Evolutionary conservation across 2,113 vertebrate species (phyloP), one percentile per base, ranked within the genome.

Genomic region (Rhea pennata): DNA sequence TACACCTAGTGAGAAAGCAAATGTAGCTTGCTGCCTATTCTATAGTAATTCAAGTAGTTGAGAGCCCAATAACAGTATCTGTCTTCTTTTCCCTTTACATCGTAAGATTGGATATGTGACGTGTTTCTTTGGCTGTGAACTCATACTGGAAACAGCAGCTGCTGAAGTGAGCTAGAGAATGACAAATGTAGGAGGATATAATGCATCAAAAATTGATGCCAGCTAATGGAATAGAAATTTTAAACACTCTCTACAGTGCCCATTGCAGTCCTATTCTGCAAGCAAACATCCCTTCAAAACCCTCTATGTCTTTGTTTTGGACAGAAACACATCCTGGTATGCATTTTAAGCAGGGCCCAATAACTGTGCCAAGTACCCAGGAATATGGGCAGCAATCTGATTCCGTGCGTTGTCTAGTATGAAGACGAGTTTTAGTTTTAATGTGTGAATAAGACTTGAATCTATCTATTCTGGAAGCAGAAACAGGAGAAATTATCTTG

Each of bases 191-290:
- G 84, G 92, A 96, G 95, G 81, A 85, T 54, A 71, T 26, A 80
- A 33, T 46, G 81, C 89, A 93, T 94, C 71, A 77, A 95, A 92
- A 95, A 93, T 76, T 87, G 81, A 89, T 94, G 91, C 42, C 1
- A 1, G 50, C 67, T 87, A 64, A 96, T 85, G 81, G 95, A 94
- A 90, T 4, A 0, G 58, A 42, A 61, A 27, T 39, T 20, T 91
- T 84, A 40, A 94, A 62, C 15, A 87, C 53, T 67, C 64, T 54
- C 17, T 84, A 44, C 48, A 16, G 29, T 13, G 36, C 36, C 71
- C 54, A 24, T 82, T 42, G 27, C 42, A 26, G 64, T 4, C 42
- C 71, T 15, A 62, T 77, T 79, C 64, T 87, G 81, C 67, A 53
- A 83, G 62, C 59, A 70, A 23, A 42, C 58, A 31, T 59, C 75